Base-by-base conservation (phyloP, 2,888 invertebrate species). In the Sinelater perroti region DNA sequence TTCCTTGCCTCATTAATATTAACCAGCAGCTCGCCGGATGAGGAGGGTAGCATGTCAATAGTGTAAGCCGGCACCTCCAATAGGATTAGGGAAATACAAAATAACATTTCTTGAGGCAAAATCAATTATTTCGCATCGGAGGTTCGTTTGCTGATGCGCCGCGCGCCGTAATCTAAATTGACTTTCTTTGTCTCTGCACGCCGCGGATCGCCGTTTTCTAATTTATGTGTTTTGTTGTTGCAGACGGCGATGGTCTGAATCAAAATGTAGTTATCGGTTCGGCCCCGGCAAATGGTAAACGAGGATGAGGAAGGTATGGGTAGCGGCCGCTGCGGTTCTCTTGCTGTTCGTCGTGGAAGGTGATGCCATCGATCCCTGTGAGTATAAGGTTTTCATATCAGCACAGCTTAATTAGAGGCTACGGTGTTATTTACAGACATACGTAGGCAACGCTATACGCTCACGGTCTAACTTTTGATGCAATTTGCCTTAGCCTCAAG, bases 311-410 rank as follows among this genome's bases (percentile, higher is more conserved):
- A 66, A 60, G 60, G 56, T 63, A 55, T 63, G 61, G 56, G 59
- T 61, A 60, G 61, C 60, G 44, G 62, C 60, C 56, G 54, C 61
- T 56, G 56, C 64, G 51, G 61, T 70, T 44, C 65, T 70, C 40
- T 62, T 72, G 51, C 62, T 68, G 56, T 55, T 67, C 30, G 52
- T 55, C 46, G 52, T 63, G 57, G 59, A 61, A 55, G 63, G 65
- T 58, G 67, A 70, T 42, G 70, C 74, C 44, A 65, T 68, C 14
- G 76, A 77, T 70, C 72, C 74, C 54, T 77, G 77, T 77, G 74
- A 74, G 75, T 75, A 65, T n/a, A n/a, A n/a, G n/a, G n/a, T n/a
- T n/a, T n/a, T n/a, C n/a, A n/a, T n/a, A n/a, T n/a, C n/a, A n/a
- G n/a, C n/a, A n/a, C n/a, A n/a, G n/a, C n/a, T n/a, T n/a, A n/a